A percentile compares a stretch with the other conserved stretches of the same genome.
These are phyloP conservation scores for Papilio polyxenes DNA, from an alignment of 1,140 invertebrate species.

Conservation along the genomic window DNA sequence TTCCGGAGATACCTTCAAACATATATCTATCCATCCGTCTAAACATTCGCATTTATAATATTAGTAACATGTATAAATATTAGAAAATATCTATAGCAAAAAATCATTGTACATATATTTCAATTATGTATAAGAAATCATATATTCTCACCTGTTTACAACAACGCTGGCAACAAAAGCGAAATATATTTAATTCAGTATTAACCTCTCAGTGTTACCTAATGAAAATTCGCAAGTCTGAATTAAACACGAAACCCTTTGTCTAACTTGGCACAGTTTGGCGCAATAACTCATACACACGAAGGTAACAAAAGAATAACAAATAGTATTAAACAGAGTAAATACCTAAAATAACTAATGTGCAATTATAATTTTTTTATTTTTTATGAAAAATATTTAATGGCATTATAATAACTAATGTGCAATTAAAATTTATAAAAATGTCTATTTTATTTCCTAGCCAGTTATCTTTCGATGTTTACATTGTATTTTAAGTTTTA, in stretches of 20 bases:
- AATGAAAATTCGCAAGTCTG: conserved; percentile 5
- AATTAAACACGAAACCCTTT: conserved; percentile 21
- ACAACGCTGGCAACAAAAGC: neutral
- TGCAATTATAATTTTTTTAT: neutral
- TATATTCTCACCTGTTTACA: conserved; percentile 11
- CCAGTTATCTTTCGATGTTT: too few relatives aligned
- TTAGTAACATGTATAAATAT: too few relatives aligned
- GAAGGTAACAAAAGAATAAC: conserved; percentile 5
- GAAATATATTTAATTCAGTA: conserved; percentile 20
- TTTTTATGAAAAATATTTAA: neutral
- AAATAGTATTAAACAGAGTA: neutral
- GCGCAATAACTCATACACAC: conserved; percentile 9
- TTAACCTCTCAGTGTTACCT: neutral
- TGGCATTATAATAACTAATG: too few relatives aligned
- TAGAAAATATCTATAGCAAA: neutral
- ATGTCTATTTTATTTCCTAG: too few relatives aligned
- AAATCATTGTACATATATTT: neutral
- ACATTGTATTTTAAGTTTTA: too few relatives aligned
- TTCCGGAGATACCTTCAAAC: too few relatives aligned
- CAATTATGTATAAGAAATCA: neutral
- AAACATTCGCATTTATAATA: too few relatives aligned
- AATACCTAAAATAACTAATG: neutral
- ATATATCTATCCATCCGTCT: too few relatives aligned
- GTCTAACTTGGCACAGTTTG: conserved; percentile 1
- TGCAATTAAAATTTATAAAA: too few relatives aligned